Evolutionary conservation across 2,797 vertebrate species (phyloP).

Genomic region (Platyrinchus mystaceus): DNA sequence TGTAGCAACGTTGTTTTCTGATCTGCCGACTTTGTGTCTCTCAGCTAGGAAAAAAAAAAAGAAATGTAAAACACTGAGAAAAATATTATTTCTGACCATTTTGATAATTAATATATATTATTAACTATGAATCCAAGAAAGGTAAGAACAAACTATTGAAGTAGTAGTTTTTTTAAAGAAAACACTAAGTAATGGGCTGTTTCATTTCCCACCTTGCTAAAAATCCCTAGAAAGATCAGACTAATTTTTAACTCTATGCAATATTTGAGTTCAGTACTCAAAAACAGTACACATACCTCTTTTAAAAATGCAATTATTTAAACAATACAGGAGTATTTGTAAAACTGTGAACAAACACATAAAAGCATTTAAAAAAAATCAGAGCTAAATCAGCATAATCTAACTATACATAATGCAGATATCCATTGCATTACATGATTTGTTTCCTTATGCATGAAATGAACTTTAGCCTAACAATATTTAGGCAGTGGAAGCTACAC

Average conservation of each 20-base stretch:
- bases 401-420: not conserved
- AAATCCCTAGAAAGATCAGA: not conserved
- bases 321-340: not conserved
- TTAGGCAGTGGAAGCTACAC: not conserved
- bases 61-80: not conserved
- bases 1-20: constrained; percentile 94
- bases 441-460: not conserved
- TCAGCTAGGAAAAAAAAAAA: constrained; percentile 79
- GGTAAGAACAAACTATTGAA: not conserved
- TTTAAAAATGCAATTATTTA: not conserved
- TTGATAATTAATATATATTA: not conserved
- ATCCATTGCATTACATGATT: not conserved
- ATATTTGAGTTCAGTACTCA: not conserved
- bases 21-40: constrained; percentile 94
- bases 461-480: not conserved
- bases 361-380: not conserved
- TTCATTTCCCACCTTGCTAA: not conserved
- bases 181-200: not conserved
- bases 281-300: not conserved
- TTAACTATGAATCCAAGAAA: not conserved
- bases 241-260: not conserved
- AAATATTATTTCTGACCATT: constrained; percentile 14
- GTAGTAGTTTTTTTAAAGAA: not conserved
- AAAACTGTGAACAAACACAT: not conserved
- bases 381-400: not conserved